Evolutionary conservation across 2,888 invertebrate species (phyloP).

Genomic region (Euplagia quadripunctaria): DNA sequence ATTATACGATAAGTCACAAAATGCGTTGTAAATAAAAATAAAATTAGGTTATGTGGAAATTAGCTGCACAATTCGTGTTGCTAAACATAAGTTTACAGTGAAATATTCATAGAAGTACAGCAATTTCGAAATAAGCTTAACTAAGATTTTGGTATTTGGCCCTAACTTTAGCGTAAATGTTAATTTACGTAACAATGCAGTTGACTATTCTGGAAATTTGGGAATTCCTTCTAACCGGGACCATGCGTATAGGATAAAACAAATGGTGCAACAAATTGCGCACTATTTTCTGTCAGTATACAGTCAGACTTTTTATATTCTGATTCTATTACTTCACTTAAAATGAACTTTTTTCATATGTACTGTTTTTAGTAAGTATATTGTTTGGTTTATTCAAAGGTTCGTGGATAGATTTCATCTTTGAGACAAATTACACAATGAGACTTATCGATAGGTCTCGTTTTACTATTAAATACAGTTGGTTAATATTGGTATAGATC

Average conservation of each 20-base stretch:
- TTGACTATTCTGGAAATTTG: neutral
- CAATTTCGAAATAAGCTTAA: neutral
- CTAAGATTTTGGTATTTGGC: neutral
- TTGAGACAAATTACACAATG: too few relatives aligned
- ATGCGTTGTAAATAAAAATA: neutral
- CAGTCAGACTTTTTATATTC: too few relatives aligned
- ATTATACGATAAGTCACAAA: neutral
- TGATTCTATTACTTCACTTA: too few relatives aligned
- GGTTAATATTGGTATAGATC: too few relatives aligned
- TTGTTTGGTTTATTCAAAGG: too few relatives aligned
- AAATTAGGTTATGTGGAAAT: neutral
- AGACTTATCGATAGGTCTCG: too few relatives aligned
- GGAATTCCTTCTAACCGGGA: neutral
- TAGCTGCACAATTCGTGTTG: neutral
- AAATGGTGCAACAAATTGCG: conserved; percentile 1
- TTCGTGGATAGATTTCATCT: too few relatives aligned
- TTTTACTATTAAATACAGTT: too few relatives aligned
- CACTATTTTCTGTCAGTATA: neutral
- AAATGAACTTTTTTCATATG: neutral
- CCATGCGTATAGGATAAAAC: neutral
- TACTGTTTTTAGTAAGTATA: too few relatives aligned
- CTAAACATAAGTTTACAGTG: neutral
- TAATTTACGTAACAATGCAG: neutral
- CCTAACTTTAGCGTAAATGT: neutral
- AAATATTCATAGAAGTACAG: neutral